Evolutionary conservation across 2,797 vertebrate genomes (phyloP), one percentile per base, ranked within the genome.

Genomic region (Halcyon leucocephala): DNA sequence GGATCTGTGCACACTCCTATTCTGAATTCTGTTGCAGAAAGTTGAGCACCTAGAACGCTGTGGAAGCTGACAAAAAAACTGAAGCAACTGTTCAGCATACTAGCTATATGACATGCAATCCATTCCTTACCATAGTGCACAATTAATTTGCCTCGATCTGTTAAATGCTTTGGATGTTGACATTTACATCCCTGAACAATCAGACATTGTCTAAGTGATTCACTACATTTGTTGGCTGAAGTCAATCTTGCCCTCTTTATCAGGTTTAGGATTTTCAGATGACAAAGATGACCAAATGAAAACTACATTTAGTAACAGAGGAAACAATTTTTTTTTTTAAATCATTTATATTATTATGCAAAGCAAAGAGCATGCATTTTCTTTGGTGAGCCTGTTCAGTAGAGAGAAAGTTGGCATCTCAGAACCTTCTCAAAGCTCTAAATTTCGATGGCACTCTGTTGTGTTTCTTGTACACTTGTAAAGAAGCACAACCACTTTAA

Each of bases 1-100:
- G 1, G 2, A 41, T 14, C 65, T 31, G 8, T 4, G 19, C 28
- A 41, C 2, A 0, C 0, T 2, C 42, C 57, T 31, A 5, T 6
- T 73, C 12, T 21, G 19, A 48, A 7, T 9, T 6, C 16, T 1
- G 3, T 41, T 82, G 70, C 64, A 16, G 6, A 15, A 66, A 60
- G 14, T 7, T 46, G 74, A 60, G 64, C 18, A 21, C 37, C 62
- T 31, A 62, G 17, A 82, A 65, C 65, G 4, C 18, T 42, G 26
- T 3, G 4, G 20, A 82, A 84, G 29, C 4, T 29, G 19, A 44
- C 44, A 48, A 73, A 82, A 79, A 41, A 79, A 31, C 0, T 13
- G 7, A 4, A 84, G 14, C 11, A 79, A 22, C 21, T 61, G 8
- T 24, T 84, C 41, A 49, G 35, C 26, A 15, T 4, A 16, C 37